Evolutionary conservation across 2,113 vertebrate genomes (phyloP), one percentile per base, ranked within the genome.

Genomic region (Gasterosteus nipponicus): DNA sequence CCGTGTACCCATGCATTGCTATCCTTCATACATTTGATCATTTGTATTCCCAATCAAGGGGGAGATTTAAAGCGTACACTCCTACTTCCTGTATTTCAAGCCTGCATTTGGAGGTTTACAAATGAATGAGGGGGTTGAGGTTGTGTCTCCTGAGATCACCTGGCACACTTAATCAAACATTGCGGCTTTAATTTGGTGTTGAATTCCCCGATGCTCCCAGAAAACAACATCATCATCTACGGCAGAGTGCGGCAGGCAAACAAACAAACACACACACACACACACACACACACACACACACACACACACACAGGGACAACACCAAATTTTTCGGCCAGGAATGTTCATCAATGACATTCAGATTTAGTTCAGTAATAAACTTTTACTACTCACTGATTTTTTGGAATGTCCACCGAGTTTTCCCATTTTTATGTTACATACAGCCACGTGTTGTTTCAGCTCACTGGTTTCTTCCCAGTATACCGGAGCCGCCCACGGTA

Each of bases 141-240:
- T 83, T 88, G 89, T 87, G 88, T 92, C 92, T 92, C 92, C 89
- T 82, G 90, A 93, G 92, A 93, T 93, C 92, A 92, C 92, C 90
- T 90, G 89, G 90, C 90, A 89, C 89, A 78, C 85, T 84, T 89
- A 92, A 91, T 93, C 89, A 92, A 93, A 92, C 90, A 88, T 87
- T 9, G 79, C 81, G 7, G 86, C 88, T 90, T 92, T 92, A 93
- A 94, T 93, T 94, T 94, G 88, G 85, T 54, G 77, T 89, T 92
- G 76, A 73, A 80, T 80, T 87, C 22, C 70, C 69, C 58, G 69
- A 82, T 79, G 70, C 79, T 78, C 80, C 69, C 47, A 38, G 78
- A 89, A 86, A 92, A 90, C 88, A 92, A 88, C 89, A 87, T 89
- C 86, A 87, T 82, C 81, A 26, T 80, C 73, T 79, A 3, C 69